Evolutionary conservation across 2,888 invertebrate species (phyloP).

Genomic region (Arrhopalites spinosus): DNA sequence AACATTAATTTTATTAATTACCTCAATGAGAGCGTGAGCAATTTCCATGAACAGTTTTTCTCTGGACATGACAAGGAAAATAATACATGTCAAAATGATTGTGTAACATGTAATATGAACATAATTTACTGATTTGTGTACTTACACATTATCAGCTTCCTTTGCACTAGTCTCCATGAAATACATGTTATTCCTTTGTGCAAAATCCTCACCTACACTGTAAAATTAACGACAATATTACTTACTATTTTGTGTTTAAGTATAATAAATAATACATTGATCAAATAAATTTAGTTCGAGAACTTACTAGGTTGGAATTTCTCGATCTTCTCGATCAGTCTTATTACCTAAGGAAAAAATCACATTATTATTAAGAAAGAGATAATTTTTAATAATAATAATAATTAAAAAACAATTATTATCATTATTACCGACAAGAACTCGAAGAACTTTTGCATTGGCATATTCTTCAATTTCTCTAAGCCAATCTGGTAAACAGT

Average conservation of each 20-base stretch:
- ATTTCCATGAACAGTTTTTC: conserved; percentile 96
- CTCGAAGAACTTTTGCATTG: conserved; percentile 88
- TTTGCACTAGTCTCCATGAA: conserved; percentile 98
- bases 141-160: conserved; percentile 88
- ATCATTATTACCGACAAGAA: conserved; percentile 90
- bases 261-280: no score
- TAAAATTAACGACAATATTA: no score
- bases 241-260: no score
- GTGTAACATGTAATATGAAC: no score
- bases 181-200: conserved; percentile 94
- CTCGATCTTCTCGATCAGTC: conserved; percentile 93
- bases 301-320: conserved; percentile 78
- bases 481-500: conserved; percentile 95
- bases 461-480: conserved; percentile 97
- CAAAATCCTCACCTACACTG: conserved; percentile 89
- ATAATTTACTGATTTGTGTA: no score
- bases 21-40: conserved; percentile 88
- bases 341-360: conserved; percentile 82
- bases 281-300: no score
- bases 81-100: no score
- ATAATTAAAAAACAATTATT: no score
- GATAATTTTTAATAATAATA: no score
- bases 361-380: no score
- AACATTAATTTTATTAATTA: conserved; percentile 57
- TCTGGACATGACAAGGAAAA: no score